Conservation (phyloP, 2,113 vertebrate species). For the Girardinichthys multiradiatus region DNA sequence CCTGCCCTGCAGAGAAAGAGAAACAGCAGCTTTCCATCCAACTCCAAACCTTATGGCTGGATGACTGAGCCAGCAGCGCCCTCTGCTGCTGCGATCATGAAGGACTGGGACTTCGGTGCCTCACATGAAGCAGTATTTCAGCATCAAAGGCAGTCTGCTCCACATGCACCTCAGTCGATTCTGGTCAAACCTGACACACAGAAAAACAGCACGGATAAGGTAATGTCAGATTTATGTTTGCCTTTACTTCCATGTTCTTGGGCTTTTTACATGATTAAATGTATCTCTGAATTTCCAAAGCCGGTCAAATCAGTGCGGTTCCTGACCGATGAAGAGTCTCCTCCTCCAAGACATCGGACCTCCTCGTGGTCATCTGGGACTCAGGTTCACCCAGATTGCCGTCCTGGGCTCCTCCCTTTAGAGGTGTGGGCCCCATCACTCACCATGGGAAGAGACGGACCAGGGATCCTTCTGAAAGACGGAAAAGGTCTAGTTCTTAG, state of each 20-base stretch:
- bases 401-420: slow-evolving; percentile 51
- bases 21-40: slow-evolving; percentile 59
- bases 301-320: slow-evolving; percentile 94
- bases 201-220: slow-evolving; percentile 88
- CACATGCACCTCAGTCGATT: slow-evolving; percentile 87
- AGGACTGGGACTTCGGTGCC: slow-evolving; percentile 79
- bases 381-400: slow-evolving; percentile 46
- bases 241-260: neutral
- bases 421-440: slow-evolving; percentile 80
- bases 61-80: slow-evolving; percentile 71
- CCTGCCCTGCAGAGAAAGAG: slow-evolving; percentile 76
- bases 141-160: slow-evolving; percentile 62
- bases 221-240: slow-evolving; percentile 51
- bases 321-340: slow-evolving; percentile 84
- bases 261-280: slow-evolving; percentile 5
- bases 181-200: slow-evolving; percentile 90
- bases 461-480: slow-evolving; percentile 84
- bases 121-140: slow-evolving; percentile 75
- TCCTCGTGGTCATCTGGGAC: slow-evolving; percentile 76
- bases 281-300: slow-evolving; percentile 68
- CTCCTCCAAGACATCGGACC: slow-evolving; percentile 76
- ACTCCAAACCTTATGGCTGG: slow-evolving; percentile 60
- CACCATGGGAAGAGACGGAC: slow-evolving; percentile 82
- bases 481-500: slow-evolving; percentile 79
- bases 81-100: slow-evolving; percentile 78